Conservation (phyloP, 1,140 invertebrate species). For the Cydia strobilella region DNA sequence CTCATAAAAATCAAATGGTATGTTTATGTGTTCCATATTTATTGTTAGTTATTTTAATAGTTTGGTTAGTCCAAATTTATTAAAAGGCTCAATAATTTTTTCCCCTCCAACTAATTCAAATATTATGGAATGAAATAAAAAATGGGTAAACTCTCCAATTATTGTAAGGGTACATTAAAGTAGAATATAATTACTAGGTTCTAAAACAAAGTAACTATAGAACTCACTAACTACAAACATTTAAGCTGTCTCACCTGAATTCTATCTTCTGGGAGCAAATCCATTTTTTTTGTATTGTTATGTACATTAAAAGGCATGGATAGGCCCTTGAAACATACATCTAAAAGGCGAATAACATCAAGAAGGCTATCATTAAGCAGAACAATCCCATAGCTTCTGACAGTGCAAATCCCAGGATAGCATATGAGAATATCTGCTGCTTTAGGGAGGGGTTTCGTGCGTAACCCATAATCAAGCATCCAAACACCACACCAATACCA, state of each 20-base stretch:
- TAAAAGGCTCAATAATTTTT: not conserved
- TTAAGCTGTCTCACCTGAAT: not conserved
- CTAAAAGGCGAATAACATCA: conserved; percentile 92
- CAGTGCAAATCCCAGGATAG: conserved; percentile 95
- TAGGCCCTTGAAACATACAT: conserved; percentile 32
- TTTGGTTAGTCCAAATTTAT: conserved; percentile 1
- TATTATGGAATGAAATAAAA: too few relatives aligned
- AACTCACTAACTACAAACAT: conserved; percentile 30
- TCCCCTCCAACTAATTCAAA: too few relatives aligned
- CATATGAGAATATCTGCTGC: conserved; percentile 96
- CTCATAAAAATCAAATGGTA: too few relatives aligned
- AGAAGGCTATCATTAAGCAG: conserved; percentile 97
- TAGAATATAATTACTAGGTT: too few relatives aligned
- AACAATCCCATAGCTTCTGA: conserved; percentile 98
- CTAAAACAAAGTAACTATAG: not conserved
- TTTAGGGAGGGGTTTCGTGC: conserved; percentile 96
- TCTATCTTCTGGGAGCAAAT: not conserved
- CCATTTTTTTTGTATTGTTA: not conserved
- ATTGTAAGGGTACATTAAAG: too few relatives aligned
- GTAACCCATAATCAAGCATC: conserved; percentile 94
- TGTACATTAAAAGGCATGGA: conserved; percentile 52
- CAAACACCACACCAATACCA: conserved; percentile 96
- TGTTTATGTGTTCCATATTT: not conserved
- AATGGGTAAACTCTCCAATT: too few relatives aligned
- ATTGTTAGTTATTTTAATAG: not conserved